Percentiles rank a stretch among this genome's conserved stretches.
These are phyloP conservation scores for Calliopsis andreniformis DNA, from an alignment of 1,140 invertebrate species.

Conservation along the genomic window DNA sequence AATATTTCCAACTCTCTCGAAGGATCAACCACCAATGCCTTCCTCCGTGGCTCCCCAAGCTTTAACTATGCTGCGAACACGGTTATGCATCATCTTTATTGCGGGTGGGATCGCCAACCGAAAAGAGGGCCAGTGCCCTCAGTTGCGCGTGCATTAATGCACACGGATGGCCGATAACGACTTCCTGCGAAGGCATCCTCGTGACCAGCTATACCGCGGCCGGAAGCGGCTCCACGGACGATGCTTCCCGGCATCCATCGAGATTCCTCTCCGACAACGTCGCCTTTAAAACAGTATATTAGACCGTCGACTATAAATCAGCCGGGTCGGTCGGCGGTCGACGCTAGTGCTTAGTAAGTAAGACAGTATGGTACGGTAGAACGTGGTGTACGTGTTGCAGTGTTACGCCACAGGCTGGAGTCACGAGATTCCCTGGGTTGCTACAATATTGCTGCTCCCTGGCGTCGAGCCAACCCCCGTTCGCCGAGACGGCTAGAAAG, in stretches of 20 bases:
- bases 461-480: conserved; percentile 64
- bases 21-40: too few species aligned
- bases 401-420: conserved; percentile 63
- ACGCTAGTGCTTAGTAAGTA: conserved; percentile 60
- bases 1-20: too few species aligned
- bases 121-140: background rate
- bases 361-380: conserved; percentile 56
- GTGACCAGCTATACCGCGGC: conserved; percentile 21
- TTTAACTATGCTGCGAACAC: conserved; percentile 3
- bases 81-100: conserved; percentile 42
- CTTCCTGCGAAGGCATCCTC: conserved; percentile 47
- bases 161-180: conserved; percentile 51
- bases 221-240: conserved; percentile 45
- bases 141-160: conserved; percentile 52
- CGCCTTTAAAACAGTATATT: conserved; percentile 67
- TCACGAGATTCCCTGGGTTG: conserved; percentile 64
- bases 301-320: conserved; percentile 63
- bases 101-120: conserved; percentile 16
- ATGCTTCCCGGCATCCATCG: conserved; percentile 59
- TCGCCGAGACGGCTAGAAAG: background rate
- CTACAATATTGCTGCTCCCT: conserved; percentile 72
- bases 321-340: conserved; percentile 43
- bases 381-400: conserved; percentile 47
- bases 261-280: conserved; percentile 65
- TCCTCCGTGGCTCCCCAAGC: too few species aligned